A percentile compares a stretch with the other conserved stretches of the same genome.
Evolutionary conservation across 2,797 vertebrate genomes (phyloP).

Genomic region (Picus viridis): DNA sequence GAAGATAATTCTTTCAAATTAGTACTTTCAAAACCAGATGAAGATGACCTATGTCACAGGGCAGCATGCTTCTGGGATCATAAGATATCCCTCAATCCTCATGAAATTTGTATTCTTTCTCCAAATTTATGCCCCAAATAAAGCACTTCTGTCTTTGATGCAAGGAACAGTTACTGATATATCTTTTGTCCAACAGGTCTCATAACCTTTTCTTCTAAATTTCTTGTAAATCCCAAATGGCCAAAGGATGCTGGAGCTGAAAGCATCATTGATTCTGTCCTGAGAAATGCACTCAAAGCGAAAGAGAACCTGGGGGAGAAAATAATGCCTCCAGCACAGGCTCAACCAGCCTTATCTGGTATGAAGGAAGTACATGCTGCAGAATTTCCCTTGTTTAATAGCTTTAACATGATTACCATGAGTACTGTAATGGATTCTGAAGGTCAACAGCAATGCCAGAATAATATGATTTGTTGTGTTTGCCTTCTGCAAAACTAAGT

Average conservation of each 20-base stretch:
- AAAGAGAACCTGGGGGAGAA: background rate
- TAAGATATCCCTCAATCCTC: background rate
- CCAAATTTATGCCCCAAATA: background rate
- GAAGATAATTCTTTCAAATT: background rate
- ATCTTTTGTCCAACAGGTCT: background rate
- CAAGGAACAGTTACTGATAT: background rate
- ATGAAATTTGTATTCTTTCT: background rate
- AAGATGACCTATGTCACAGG: background rate
- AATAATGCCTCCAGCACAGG: background rate
- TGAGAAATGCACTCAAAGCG: background rate
- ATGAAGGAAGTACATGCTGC: background rate
- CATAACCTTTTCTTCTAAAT: background rate
- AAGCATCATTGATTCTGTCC: background rate
- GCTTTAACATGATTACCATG: background rate
- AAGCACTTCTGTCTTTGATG: background rate
- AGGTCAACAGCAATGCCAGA: background rate
- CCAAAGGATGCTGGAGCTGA: background rate
- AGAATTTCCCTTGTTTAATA: background rate
- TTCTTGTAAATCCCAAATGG: background rate
- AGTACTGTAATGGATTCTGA: background rate
- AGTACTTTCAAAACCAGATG: background rate
- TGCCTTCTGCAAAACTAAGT: background rate
- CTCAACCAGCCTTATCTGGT: background rate
- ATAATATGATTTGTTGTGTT: background rate
- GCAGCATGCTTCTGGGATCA: background rate